These are phyloP conservation scores for Cheilosia scutellata DNA, from an alignment of 2,888 invertebrate species.

Conservation along the genomic window DNA sequence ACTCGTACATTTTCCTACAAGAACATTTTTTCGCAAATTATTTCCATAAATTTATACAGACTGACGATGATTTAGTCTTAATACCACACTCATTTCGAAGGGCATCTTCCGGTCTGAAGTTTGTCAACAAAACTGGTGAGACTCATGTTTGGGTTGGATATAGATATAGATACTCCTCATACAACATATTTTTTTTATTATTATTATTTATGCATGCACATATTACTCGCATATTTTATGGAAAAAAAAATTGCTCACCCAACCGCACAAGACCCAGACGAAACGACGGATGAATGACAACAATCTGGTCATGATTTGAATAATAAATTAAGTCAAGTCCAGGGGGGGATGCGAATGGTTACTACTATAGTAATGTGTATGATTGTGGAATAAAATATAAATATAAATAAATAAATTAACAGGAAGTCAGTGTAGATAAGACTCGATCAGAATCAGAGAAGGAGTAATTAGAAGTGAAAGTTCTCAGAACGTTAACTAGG, in stretches of 20 bases:
- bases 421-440: constrained; percentile 26
- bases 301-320: constrained; percentile 56
- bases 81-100: constrained; percentile 18
- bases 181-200: background rate
- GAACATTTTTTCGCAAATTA: constrained; percentile 2
- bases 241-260: constrained; percentile 12
- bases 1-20: background rate
- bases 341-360: background rate
- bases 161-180: background rate
- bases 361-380: background rate
- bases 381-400: background rate
- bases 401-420: constrained; percentile 29
- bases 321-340: constrained; percentile 32
- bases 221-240: constrained; percentile 1
- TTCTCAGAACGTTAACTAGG: constrained; percentile 28
- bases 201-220: constrained; percentile 33
- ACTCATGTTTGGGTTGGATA: constrained; percentile 29
- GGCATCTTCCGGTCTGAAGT: constrained; percentile 47
- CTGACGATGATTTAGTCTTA: constrained; percentile 7
- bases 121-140: constrained; percentile 36
- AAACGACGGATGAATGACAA: constrained; percentile 46
- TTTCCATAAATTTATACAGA: constrained; percentile 7
- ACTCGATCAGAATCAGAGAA: constrained; percentile 30
- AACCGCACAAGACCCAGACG: constrained; percentile 13
- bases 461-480: background rate